phyloP scores from a whole-genome alignment of 2,888 invertebrate genomes.

The Megastigmus dorsalis region DNA sequence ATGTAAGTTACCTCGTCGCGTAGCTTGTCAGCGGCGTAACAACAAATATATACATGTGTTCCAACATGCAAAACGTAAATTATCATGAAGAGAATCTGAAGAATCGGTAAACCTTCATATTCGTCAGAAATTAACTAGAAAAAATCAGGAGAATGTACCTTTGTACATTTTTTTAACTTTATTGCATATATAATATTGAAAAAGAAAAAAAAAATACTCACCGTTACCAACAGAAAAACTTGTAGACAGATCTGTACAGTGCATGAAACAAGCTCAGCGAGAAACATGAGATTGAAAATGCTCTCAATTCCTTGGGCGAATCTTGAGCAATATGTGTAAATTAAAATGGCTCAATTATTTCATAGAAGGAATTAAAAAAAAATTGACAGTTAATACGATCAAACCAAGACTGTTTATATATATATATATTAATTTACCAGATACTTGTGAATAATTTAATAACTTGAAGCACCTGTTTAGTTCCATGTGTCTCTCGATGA shows the following conservation, averaged over 20 bases:
- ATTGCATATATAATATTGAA: too few relatives aligned
- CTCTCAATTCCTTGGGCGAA: conserved; percentile 61
- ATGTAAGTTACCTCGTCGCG: conserved; percentile 43
- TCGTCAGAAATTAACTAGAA: conserved; percentile 28
- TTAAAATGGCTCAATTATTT: not conserved
- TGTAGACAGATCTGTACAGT: conserved; percentile 64
- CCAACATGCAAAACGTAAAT: conserved; percentile 40
- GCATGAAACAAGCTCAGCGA: conserved; percentile 61
- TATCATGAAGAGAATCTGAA: conserved; percentile 41
- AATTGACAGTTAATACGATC: too few relatives aligned
- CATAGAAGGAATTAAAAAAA: too few relatives aligned
- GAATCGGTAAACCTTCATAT: not conserved
- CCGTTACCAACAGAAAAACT: conserved; percentile 60
- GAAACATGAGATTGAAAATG: conserved; percentile 62
- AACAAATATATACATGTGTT: conserved; percentile 42
- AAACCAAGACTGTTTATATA: too few relatives aligned
- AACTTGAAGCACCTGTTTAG: conserved; percentile 37
- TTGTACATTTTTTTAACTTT: too few relatives aligned
- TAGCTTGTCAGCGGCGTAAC: conserved; percentile 41
- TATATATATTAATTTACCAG: conserved; percentile 1
- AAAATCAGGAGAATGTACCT: too few relatives aligned
- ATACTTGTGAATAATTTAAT: not conserved
- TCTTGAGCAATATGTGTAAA: conserved; percentile 47
- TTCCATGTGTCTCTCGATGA: conserved; percentile 30
- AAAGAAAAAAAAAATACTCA: conserved; percentile 53